Percentiles rank a stretch among this genome's conserved stretches.
Evolutionary conservation across 2,113 vertebrate genomes (phyloP).

Genomic region (Rhegmatorhina hoffmannsi): DNA sequence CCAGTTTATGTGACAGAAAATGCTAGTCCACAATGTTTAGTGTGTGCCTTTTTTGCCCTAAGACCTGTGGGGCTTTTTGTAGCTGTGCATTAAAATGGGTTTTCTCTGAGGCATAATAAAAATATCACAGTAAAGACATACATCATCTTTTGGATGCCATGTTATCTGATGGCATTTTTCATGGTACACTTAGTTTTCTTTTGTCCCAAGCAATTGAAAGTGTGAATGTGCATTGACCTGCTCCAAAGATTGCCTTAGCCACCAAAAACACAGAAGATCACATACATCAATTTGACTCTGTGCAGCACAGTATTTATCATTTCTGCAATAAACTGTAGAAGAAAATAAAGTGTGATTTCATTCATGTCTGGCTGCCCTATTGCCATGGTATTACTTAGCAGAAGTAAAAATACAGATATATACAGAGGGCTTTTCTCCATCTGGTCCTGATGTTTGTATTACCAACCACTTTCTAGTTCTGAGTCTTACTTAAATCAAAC

Average conservation of each 20-base stretch:
- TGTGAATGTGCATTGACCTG: slow-evolving; percentile 62
- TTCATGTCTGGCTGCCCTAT: background rate
- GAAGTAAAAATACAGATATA: background rate
- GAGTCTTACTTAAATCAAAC: background rate
- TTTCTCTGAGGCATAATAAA: slow-evolving; percentile 60
- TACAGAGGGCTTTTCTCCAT: background rate
- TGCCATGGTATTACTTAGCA: background rate
- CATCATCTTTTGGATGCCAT: slow-evolving; percentile 45
- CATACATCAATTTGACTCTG: slow-evolving; percentile 10
- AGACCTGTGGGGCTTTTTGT: slow-evolving; percentile 4
- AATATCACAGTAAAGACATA: slow-evolving; percentile 37
- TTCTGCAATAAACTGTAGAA: slow-evolving; percentile 4
- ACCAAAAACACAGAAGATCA: slow-evolving; percentile 36
- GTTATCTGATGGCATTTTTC: slow-evolving; percentile 53
- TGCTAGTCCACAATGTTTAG: background rate
- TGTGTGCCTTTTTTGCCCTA: background rate
- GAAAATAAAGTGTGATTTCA: background rate
- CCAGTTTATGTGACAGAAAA: background rate
- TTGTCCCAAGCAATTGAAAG: slow-evolving; percentile 60
- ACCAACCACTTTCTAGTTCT: background rate
- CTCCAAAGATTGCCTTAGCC: slow-evolving; percentile 40
- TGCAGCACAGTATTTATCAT: slow-evolving; percentile 33
- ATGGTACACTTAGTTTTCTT: slow-evolving; percentile 50
- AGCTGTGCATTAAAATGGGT: slow-evolving; percentile 34
- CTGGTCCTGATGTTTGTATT: background rate